Conservation (phyloP, 2,113 vertebrate genomes). For the Drymodes brunneopygia region DNA sequence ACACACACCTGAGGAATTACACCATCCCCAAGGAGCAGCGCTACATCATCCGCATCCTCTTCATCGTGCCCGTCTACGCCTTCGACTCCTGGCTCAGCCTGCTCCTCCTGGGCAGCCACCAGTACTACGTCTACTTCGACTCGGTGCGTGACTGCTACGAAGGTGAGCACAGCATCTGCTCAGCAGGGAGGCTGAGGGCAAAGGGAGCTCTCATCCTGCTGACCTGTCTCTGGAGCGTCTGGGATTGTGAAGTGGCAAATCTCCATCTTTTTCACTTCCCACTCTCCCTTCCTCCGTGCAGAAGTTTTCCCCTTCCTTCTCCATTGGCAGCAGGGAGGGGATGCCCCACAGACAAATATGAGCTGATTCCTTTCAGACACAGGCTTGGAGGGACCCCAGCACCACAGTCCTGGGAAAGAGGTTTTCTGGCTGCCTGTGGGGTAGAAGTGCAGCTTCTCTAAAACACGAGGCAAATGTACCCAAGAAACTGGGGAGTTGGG, state of each 20-base stretch:
- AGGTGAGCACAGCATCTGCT: slow-evolving; percentile 68
- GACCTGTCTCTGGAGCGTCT: not conserved
- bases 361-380: not conserved
- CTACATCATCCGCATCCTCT: slow-evolving; percentile 93
- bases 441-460: not conserved
- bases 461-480: not conserved
- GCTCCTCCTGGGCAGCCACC: slow-evolving; percentile 88
- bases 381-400: not conserved
- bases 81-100: slow-evolving; percentile 98
- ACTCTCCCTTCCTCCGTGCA: not conserved
- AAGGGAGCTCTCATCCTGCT: not conserved
- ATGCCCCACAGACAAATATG: fast-evolving
- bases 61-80: slow-evolving; percentile 91
- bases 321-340: not conserved
- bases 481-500: not conserved
- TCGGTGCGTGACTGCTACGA: slow-evolving; percentile 93
- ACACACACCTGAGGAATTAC: slow-evolving; percentile 88
- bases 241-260: not conserved
- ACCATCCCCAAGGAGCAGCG: slow-evolving; percentile 90
- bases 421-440: not conserved
- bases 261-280: not conserved
- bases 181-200: not conserved
- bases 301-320: not conserved
- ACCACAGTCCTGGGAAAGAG: not conserved
- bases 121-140: slow-evolving; percentile 92